Base-by-base conservation (phyloP, 30 jellyfish, hydroid and myxozoan genomes). In the Mastigias papua region DNA sequence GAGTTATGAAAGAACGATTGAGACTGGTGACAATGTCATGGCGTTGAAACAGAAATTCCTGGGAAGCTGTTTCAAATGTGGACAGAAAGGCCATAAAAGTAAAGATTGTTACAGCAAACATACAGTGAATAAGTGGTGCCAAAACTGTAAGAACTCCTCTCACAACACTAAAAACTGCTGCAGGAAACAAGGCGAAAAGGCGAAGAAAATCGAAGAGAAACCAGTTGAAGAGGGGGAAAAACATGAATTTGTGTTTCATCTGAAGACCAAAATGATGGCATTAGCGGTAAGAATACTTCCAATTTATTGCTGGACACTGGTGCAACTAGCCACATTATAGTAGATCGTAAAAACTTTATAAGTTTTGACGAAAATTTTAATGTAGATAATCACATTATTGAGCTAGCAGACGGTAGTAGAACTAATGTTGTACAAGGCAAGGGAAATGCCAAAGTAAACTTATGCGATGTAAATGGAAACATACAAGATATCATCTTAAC, bases 371-470 rank as follows among this genome's bases (percentile, higher is more conserved):
- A 50, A 20, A 48, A 20, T 21, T 76, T 37, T 76, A 19, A 57
- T 46, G 29, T 37, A 50, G 58, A 76, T 20, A 34, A 48, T 19
- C 75, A 76, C 50, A 35, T 48, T 26, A 48, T 50, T 51, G 75
- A 57, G 34, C 30, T 48, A 13, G 87, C 92, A 11, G 80, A 82
- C 48, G 92, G 92, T 11, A 63, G 25, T 13, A 29, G 92, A 30
- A 82, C 86, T 57, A 82, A 82, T 19, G 23, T 82, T 21, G 87
- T 87, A 64, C 42, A 32, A 16, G 87, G 76, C 9, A 82, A 68
- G 57, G 92, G 88, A 51, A 82, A 31, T n/a, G 92, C 88, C 33
- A 46, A 82, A 34, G 69, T 82, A n/a, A 34, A 33, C 22, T 22
- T 82, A 11, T 28, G 37, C n/a, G 80, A 68, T 72, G 37, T 80